Evolutionary conservation across 2,113 vertebrate genomes (phyloP).

Genomic region (Otocyon megalotis): DNA sequence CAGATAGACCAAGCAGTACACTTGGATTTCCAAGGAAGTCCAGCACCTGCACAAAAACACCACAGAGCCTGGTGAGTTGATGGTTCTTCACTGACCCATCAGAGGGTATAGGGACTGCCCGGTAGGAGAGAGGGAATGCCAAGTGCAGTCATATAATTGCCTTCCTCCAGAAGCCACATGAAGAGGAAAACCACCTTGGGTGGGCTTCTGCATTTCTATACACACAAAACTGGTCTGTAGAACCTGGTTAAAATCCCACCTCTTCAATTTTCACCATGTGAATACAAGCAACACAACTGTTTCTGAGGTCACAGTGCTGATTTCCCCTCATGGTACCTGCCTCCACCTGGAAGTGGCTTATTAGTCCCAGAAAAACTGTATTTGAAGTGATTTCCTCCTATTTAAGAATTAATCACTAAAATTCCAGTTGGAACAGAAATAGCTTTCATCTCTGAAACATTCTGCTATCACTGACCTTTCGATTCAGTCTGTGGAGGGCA

Average conservation of each 20-base stretch:
- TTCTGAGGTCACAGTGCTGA: background rate
- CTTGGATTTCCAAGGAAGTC: background rate
- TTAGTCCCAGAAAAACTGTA: background rate
- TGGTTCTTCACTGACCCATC: background rate
- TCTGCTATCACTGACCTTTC: background rate
- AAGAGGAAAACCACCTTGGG: background rate
- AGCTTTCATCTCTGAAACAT: background rate
- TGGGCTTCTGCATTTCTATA: background rate
- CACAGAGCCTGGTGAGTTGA: background rate
- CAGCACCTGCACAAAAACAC: background rate
- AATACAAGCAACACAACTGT: background rate
- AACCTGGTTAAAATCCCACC: background rate
- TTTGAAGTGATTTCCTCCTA: constrained; percentile 14
- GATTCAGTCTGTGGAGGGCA: background rate
- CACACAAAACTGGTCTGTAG: background rate
- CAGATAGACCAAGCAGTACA: background rate
- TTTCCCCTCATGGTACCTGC: background rate
- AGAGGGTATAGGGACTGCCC: background rate
- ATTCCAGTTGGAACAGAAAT: background rate
- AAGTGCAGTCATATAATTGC: background rate
- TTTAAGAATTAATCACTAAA: constrained; percentile 16
- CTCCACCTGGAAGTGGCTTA: background rate
- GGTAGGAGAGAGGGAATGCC: background rate
- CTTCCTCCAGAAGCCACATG: background rate
- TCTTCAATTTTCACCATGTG: background rate